Evolutionary conservation across 1,140 invertebrate genomes (phyloP).

Genomic region (Bradysia coprophila): DNA sequence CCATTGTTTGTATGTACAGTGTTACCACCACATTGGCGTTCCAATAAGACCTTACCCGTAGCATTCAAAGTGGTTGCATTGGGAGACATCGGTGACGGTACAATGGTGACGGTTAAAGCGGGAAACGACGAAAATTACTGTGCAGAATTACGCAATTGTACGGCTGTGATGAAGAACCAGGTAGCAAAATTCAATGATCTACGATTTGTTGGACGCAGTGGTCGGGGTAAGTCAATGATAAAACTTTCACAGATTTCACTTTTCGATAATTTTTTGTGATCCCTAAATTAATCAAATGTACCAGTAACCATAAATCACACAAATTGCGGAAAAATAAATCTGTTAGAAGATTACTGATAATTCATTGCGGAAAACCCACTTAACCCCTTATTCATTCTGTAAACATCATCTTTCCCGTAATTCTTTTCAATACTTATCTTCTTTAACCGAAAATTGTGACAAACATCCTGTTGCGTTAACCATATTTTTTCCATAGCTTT

Average conservation of each 20-base stretch:
- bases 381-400: neutral
- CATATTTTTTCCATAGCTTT: neutral
- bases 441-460: neutral
- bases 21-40: conserved; percentile 85
- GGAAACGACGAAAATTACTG: conserved; percentile 97
- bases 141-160: conserved; percentile 82
- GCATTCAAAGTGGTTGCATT: conserved; percentile 83
- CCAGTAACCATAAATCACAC: neutral
- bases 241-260: conserved; percentile 2
- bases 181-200: conserved; percentile 97
- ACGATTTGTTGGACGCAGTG: conserved; percentile 90
- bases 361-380: neutral
- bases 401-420: neutral
- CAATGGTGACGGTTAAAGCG: conserved; percentile 81
- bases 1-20: conserved; percentile 84
- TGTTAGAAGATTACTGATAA: neutral
- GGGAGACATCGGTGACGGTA: conserved; percentile 86
- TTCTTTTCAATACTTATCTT: neutral
- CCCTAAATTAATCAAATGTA: conserved; percentile 56
- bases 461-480: neutral
- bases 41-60: conserved; percentile 92
- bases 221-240: conserved; percentile 65
- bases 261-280: conserved; percentile 23
- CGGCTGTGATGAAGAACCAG: conserved; percentile 92
- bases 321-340: neutral